Percentiles rank a stretch among this genome's conserved stretches.
Evolutionary conservation across 2,113 vertebrate species (phyloP).

Genomic region (Sinocyclocheilus anshuiensis): DNA sequence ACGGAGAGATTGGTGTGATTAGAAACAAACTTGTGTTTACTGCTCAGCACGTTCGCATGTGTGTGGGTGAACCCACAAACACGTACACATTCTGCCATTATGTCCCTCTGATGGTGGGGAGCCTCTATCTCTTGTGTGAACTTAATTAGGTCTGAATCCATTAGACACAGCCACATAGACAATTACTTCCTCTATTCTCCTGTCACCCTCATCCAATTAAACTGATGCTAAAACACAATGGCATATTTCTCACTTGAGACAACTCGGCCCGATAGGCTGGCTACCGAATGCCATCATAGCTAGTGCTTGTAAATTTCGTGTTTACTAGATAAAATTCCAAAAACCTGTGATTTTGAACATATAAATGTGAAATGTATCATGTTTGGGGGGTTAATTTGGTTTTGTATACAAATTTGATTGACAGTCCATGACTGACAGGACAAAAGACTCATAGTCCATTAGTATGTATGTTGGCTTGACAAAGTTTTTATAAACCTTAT

Average conservation of each 20-base stretch:
- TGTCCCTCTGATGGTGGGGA: conserved; percentile 36
- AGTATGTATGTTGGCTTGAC: background rate
- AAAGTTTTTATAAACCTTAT: background rate
- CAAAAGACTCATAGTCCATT: background rate
- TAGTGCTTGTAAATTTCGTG: conserved; percentile 8
- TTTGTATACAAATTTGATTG: background rate
- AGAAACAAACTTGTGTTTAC: conserved; percentile 56
- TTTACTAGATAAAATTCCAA: background rate
- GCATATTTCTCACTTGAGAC: conserved; percentile 20
- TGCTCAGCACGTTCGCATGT: conserved; percentile 27
- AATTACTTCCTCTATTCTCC: conserved; percentile 47
- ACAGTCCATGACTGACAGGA: background rate
- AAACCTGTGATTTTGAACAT: background rate
- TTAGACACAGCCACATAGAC: conserved; percentile 49
- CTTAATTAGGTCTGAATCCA: conserved; percentile 57
- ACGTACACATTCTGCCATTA: conserved; percentile 16
- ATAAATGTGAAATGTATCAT: too few relatives aligned
- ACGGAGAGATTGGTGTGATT: conserved; percentile 58
- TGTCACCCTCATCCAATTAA: conserved; percentile 50
- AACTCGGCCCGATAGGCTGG: conserved; percentile 18
- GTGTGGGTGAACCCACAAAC: conserved; percentile 39
- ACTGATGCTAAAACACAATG: conserved; percentile 49
- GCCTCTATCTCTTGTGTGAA: conserved; percentile 54
- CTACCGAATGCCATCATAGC: background rate
- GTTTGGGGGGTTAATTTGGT: background rate